phyloP scores from a whole-genome alignment of 2,888 invertebrate genomes.

The Melangyna quadrimaculata region DNA sequence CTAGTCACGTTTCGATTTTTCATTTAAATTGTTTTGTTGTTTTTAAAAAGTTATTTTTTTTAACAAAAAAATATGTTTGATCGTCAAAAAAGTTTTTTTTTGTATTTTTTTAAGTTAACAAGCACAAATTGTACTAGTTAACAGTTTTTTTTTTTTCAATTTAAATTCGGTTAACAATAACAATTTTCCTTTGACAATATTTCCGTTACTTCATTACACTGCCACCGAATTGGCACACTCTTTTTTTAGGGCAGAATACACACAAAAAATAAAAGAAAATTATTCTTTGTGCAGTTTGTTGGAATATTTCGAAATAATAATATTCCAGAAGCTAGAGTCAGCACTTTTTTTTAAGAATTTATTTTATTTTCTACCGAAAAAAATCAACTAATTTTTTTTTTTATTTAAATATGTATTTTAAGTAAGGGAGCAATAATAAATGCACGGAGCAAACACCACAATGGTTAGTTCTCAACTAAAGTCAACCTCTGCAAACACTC shows the following conservation, averaged over 20 bases:
- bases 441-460: constrained; percentile 35
- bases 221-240: constrained; percentile 46
- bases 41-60: constrained; percentile 1
- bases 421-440: neutral
- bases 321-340: constrained; percentile 26
- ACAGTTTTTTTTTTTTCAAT: constrained; percentile 43
- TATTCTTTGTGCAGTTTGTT: constrained; percentile 2
- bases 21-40: constrained; percentile 54
- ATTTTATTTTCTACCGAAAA: constrained; percentile 38
- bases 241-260: constrained; percentile 3
- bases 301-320: constrained; percentile 33
- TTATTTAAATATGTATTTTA: neutral
- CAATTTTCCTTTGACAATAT: neutral
- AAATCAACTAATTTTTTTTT: neutral
- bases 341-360: constrained; percentile 37
- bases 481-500: constrained; percentile 52
- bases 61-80: constrained; percentile 20
- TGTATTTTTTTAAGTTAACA: neutral
- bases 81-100: constrained; percentile 15
- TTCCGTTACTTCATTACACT: constrained; percentile 58
- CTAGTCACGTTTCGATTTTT: constrained; percentile 58
- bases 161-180: neutral
- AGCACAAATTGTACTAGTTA: constrained; percentile 36
- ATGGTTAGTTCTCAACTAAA: constrained; percentile 65
- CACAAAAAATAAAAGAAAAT: neutral